Percentiles rank a stretch among this genome's conserved stretches.
Evolutionary conservation across 2,888 invertebrate genomes (phyloP).

Genomic region (Sipha maydis): DNA sequence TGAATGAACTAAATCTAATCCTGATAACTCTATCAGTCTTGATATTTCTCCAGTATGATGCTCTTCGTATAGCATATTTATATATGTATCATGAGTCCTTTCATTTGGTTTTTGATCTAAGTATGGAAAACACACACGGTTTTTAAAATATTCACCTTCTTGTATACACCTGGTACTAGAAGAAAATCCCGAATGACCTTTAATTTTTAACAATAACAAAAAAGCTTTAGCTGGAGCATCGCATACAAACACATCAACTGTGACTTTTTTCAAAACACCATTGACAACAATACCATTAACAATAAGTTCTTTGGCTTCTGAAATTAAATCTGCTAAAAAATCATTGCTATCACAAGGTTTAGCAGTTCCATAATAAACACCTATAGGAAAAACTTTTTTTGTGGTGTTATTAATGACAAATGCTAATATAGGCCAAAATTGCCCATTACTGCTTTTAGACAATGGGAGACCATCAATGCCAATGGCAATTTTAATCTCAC

Average conservation of each 20-base stretch:
- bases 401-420: slow-evolving; percentile 3
- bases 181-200: slow-evolving; percentile 65
- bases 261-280: slow-evolving; percentile 1
- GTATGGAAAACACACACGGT: neutral
- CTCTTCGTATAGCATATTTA: neutral
- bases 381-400: slow-evolving; percentile 12
- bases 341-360: neutral
- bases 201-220: slow-evolving; percentile 63
- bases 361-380: slow-evolving; percentile 21
- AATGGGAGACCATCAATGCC: slow-evolving; percentile 64
- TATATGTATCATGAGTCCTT: slow-evolving; percentile 9
- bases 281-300: slow-evolving; percentile 45
- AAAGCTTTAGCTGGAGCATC: slow-evolving; percentile 8
- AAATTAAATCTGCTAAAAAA: slow-evolving; percentile 8
- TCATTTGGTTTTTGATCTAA: neutral
- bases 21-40: slow-evolving; percentile 6
- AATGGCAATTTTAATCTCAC: neutral
- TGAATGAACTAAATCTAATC: neutral
- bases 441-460: no score
- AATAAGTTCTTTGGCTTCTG: slow-evolving; percentile 14
- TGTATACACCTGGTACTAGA: slow-evolving; percentile 45
- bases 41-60: slow-evolving; percentile 4
- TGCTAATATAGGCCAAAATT: slow-evolving; percentile 20
- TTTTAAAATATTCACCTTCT: slow-evolving; percentile 21
- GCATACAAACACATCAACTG: slow-evolving; percentile 11